A percentile compares a stretch with the other conserved stretches of the same genome.
These are phyloP conservation scores for Globia sparganii DNA, from an alignment of 2,888 invertebrate genomes.

Conservation along the genomic window DNA sequence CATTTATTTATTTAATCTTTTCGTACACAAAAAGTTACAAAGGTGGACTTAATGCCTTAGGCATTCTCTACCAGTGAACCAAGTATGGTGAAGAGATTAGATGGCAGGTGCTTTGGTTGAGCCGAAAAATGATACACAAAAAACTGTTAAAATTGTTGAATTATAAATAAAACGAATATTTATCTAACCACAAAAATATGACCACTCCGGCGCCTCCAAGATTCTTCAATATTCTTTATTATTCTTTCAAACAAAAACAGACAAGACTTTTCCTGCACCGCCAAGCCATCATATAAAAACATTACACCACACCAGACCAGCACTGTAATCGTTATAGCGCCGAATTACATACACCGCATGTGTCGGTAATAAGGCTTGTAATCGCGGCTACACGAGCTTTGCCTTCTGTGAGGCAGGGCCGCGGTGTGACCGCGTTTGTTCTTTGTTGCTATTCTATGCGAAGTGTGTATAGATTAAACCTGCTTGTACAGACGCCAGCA, in stretches of 20 bases:
- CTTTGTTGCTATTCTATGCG: not conserved
- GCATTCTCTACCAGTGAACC: no score
- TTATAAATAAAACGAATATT: no score
- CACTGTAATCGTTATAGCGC: conserved; percentile 30
- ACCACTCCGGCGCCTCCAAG: not conserved
- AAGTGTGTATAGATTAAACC: not conserved
- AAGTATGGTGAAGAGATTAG: no score
- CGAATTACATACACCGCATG: conserved; percentile 47
- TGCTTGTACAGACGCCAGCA: no score
- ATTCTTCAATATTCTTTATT: not conserved
- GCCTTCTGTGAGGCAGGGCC: conserved; percentile 12
- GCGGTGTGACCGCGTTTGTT: conserved; percentile 9
- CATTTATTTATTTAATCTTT: no score
- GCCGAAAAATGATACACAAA: no score
- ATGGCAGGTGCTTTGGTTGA: no score
- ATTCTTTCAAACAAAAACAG: conserved; percentile 16
- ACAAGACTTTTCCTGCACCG: not conserved
- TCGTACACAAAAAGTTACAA: no score
- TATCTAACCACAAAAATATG: not conserved
- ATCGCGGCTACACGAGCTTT: conserved; percentile 22
- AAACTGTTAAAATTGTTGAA: no score
- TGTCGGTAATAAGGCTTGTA: conserved; percentile 44
- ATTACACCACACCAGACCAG: conserved; percentile 7
- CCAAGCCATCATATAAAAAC: conserved; percentile 26
- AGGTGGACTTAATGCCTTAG: no score